Evolutionary conservation across 2,113 vertebrate species (phyloP), one percentile per base, ranked within the genome.

Genomic region (Phodopus roborovskii): DNA sequence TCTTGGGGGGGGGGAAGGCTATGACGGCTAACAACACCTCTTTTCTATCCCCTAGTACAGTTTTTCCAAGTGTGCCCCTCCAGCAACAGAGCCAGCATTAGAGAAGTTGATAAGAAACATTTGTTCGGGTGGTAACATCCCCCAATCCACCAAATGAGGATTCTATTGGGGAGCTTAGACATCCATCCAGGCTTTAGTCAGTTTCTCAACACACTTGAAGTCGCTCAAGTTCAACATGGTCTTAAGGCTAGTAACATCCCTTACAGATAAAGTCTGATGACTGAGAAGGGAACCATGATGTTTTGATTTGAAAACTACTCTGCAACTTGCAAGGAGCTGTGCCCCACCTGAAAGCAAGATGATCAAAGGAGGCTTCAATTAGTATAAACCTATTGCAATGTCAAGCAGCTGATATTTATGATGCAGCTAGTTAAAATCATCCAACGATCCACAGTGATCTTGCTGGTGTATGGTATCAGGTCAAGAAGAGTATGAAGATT

Each of bases 91-190:
- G 22, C 15, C 28, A 39, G 36, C 12, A 8, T 17, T 0, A 16
- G 48, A 68, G 24, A 7, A 68, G 24, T 5, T 13, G 79, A 12
- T 64, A 30, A 83, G 50, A 45, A 90, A 50, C 1, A 9, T 56
- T 28, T 3, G 5, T 33, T 28, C 60, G 36, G 1, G 12, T 10
- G 45, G n/a, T 71, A 50, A 12, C 58, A 48, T 45, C 26, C 28
- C 5, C 17, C 19, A 62, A 79, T 2, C 58, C 36, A 66, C 30
- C 12, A 17, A 79, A 9, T 68, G 68, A 94, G 90, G n/a, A 66
- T 24, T 0, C 39, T 2, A 1, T 13, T 8, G 2, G 19, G 28
- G 4, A 66, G 36, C 36, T 28, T 28, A 2, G n/a, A 9, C 7
- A 19, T 4, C n/a, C 11, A 13, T 4, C 45, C 20, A 13, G 6